Conservation (phyloP, 1,140 invertebrate species). For the Trichonephila clavata region DNA sequence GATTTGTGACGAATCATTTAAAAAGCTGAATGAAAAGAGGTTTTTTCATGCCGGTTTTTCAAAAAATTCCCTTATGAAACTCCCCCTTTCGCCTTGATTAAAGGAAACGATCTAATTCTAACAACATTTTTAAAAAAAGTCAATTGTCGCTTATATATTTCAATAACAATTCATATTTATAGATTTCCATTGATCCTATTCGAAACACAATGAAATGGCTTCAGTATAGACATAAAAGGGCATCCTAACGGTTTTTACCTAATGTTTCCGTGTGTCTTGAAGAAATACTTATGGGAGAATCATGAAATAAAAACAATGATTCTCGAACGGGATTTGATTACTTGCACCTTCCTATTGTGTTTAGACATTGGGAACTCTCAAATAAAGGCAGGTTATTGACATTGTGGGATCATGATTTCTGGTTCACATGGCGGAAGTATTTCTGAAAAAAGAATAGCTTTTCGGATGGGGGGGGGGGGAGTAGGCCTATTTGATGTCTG, state of each 20-base stretch:
- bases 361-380: conserved; percentile 9
- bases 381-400: conserved; percentile 31
- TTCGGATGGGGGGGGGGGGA: background rate
- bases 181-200: background rate
- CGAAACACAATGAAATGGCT: background rate
- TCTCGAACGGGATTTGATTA: background rate
- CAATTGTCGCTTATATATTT: too few relatives aligned
- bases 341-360: background rate
- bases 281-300: background rate
- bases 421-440: background rate
- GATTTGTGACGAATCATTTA: too few relatives aligned
- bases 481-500: background rate
- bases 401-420: background rate
- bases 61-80: too few relatives aligned
- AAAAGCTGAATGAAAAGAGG: too few relatives aligned
- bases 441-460: conserved; percentile 6
- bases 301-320: conserved; percentile 11
- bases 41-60: too few relatives aligned
- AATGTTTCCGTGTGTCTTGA: background rate
- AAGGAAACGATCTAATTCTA: too few relatives aligned
- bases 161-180: background rate
- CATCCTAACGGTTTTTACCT: background rate
- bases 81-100: too few relatives aligned
- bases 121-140: too few relatives aligned
- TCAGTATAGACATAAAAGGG: background rate